These are phyloP conservation scores for Drosophila dives DNA, from an alignment of 2,888 invertebrate species.

Conservation along the genomic window DNA sequence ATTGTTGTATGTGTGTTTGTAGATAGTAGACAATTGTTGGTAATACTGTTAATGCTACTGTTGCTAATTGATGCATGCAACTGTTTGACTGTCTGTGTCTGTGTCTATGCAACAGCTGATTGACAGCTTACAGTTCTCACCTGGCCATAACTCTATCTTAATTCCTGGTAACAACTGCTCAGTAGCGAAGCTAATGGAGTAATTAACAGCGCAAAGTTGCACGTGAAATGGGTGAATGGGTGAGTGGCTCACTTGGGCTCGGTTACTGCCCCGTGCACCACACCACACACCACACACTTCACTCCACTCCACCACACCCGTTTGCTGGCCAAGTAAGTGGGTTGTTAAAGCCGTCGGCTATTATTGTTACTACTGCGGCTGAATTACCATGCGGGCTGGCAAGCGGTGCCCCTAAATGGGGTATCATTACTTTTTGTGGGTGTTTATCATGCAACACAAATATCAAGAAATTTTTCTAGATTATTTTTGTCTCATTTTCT, in stretches of 20 bases:
- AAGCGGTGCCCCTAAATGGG: background rate
- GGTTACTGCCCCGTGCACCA: conserved; percentile 17
- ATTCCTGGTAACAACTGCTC: conserved; percentile 38
- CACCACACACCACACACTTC: background rate
- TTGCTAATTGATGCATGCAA: conserved; percentile 63
- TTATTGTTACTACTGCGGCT: conserved; percentile 20
- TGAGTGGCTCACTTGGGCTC: conserved; percentile 45
- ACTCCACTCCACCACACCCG: background rate
- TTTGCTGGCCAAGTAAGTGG: conserved; percentile 38
- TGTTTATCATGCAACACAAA: background rate
- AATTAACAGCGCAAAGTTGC: conserved; percentile 60
- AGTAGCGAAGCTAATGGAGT: conserved; percentile 62
- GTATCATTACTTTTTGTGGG: background rate
- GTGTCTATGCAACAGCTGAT: conserved; percentile 34
- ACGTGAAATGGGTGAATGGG: conserved; percentile 73
- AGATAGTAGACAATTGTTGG: background rate
- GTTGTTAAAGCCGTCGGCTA: conserved; percentile 10
- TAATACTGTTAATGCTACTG: conserved; percentile 11
- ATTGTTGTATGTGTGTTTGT: conserved; percentile 28
- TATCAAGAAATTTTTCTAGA: background rate
- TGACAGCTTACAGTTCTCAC: conserved; percentile 33
- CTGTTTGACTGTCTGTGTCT: conserved; percentile 11
- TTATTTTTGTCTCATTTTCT: background rate
- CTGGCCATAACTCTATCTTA: conserved; percentile 11
- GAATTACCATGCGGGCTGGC: conserved; percentile 15